A percentile compares a stretch with the other conserved stretches of the same genome.
phyloP scores from a whole-genome alignment of 2,888 invertebrate species.

The Flexamia atlantica region DNA sequence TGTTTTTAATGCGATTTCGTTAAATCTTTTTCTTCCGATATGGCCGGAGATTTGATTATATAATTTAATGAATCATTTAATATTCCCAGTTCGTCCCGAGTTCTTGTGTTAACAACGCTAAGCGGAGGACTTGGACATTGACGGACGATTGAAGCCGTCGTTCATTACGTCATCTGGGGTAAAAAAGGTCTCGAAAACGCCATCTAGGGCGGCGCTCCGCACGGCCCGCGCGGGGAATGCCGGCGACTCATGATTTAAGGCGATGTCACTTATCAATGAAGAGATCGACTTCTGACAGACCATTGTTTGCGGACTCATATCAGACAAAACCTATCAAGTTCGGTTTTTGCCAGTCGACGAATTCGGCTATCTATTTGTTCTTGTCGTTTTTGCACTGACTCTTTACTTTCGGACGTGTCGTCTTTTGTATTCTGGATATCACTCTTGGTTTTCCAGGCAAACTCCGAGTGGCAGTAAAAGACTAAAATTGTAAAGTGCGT shows the following conservation, averaged over 20 bases:
- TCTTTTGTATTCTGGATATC: constrained; percentile 23
- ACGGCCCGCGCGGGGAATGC: background rate
- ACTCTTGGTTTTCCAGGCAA: constrained; percentile 21
- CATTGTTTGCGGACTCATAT: constrained; percentile 52
- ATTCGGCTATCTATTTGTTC: constrained; percentile 14
- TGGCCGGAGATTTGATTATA: constrained; percentile 6
- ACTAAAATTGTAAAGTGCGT: too few relatives aligned
- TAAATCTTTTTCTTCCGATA: background rate
- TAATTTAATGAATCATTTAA: constrained; percentile 19
- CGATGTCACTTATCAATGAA: constrained; percentile 53
- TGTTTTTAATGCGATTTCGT: background rate
- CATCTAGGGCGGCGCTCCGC: constrained; percentile 42
- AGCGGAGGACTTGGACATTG: background rate
- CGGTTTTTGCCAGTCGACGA: constrained; percentile 36
- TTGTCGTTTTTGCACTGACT: constrained; percentile 25
- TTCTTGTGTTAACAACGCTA: constrained; percentile 37
- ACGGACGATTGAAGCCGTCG: constrained; percentile 3
- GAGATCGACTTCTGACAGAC: constrained; percentile 47
- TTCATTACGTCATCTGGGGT: constrained; percentile 21
- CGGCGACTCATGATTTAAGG: constrained; percentile 33
- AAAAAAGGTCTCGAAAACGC: constrained; percentile 33
- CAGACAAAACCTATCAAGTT: constrained; percentile 44
- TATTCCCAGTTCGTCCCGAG: constrained; percentile 32
- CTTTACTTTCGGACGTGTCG: constrained; percentile 38
- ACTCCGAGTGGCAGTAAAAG: too few relatives aligned